phyloP scores from a whole-genome alignment of 2,797 vertebrate species.

The Euthynnus affinis region DNA sequence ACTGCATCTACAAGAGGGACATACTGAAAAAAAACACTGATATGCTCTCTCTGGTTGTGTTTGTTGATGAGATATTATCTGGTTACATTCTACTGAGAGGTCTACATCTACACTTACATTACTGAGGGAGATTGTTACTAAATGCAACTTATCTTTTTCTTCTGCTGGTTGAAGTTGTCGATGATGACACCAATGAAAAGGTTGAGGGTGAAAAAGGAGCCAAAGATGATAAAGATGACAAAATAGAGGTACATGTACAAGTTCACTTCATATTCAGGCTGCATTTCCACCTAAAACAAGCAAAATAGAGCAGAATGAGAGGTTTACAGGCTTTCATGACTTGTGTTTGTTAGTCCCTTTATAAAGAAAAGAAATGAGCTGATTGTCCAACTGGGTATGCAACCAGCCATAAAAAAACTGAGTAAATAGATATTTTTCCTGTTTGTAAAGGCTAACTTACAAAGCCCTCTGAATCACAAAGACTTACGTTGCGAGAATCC shows the following conservation, averaged over 20 bases:
- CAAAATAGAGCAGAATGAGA: background rate
- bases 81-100: too few relatives aligned
- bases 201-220: slow-evolving; percentile 99
- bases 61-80: too few relatives aligned
- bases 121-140: background rate
- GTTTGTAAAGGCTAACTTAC: background rate
- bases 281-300: slow-evolving; percentile 88
- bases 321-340: background rate
- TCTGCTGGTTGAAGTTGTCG: slow-evolving; percentile 99
- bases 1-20: too few relatives aligned
- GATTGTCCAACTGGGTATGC: background rate
- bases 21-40: too few relatives aligned
- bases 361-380: background rate
- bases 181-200: slow-evolving; percentile 99
- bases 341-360: background rate
- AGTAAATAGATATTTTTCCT: background rate
- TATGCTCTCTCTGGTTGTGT: too few relatives aligned
- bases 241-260: slow-evolving; percentile 99
- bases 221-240: slow-evolving; percentile 99
- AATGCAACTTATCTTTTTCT: slow-evolving; percentile 98
- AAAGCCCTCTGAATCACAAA: background rate
- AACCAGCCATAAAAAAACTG: background rate
- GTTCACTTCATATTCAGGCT: slow-evolving; percentile 95
- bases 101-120: too few relatives aligned
- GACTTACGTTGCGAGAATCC: slow-evolving; percentile 85